Evolutionary conservation across 2,113 vertebrate species (phyloP), one percentile per base, ranked within the genome.

Genomic region (Vidua macroura): DNA sequence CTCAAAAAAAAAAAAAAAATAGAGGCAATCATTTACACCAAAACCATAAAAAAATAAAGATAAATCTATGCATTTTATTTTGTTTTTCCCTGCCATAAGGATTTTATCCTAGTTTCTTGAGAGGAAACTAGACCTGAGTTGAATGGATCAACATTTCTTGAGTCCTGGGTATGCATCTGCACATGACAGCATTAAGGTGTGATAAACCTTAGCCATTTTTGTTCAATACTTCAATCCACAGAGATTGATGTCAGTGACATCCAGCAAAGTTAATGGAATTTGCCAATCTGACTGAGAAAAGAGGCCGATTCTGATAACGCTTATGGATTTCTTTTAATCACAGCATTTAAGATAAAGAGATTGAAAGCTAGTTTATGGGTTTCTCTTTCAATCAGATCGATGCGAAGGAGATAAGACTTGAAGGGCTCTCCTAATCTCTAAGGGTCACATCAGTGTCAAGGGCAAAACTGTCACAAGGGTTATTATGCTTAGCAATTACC

Each of bases 1-100:
- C n/a, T n/a, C n/a, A n/a, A 4, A 15, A 5, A 13, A 10, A 11
- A 11, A 6, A 23, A 56, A 24, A 35, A n/a, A n/a, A 1, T 5
- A 68, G 52, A 82, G 13, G 9, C 13, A 56, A 14, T 8, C 11
- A 28, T 21, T 90, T 24, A 24, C 30, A 58, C 1, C 6, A 86
- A 73, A 85, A 74, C 0, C 3, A 56, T 18, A 49, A 68, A 91
- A 33, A 1, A 52, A 52, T 5, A 6, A 28, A 6, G 2, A n/a
- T 4, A 73, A 88, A 88, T 4, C 2, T 25, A 43, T 13, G 0
- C 3, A 69, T 49, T 49, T 66, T 33, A 13, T 28, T 55, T 56
- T 31, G 4, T 44, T 51, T 73, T 51, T 35, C 19, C 7, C 25
- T 76, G 7, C 5, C 14, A 27, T 23, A 62, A 21, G 37, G 10